A percentile compares a stretch with the other conserved stretches of the same genome.
Evolutionary conservation across 2,888 invertebrate genomes (phyloP).

Genomic region (Cephonodes hylas): DNA sequence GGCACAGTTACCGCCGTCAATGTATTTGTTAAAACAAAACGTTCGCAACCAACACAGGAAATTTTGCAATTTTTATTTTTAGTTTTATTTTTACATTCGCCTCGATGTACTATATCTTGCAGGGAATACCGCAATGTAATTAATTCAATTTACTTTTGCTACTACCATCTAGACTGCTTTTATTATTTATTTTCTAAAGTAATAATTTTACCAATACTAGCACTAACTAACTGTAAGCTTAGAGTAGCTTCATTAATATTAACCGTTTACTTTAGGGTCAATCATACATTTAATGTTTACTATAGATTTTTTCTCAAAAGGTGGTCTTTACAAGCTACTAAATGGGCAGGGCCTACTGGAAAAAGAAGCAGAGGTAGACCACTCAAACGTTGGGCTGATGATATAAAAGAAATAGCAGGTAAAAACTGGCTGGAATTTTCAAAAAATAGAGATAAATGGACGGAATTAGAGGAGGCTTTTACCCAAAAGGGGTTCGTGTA

Average conservation of each 20-base stretch:
- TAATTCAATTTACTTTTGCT: background rate
- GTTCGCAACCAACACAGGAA: conserved; percentile 31
- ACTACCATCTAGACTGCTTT: background rate
- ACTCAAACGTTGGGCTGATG: no score
- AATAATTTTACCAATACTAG: background rate
- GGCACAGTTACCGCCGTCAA: conserved; percentile 40
- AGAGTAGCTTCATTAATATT: background rate
- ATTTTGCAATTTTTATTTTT: conserved; percentile 11
- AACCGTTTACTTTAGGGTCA: background rate
- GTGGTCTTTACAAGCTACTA: no score
- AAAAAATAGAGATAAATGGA: no score
- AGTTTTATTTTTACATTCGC: conserved; percentile 13
- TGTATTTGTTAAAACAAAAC: conserved; percentile 43
- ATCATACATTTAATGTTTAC: background rate
- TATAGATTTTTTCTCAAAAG: no score
- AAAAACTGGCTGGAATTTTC: no score
- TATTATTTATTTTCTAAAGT: background rate
- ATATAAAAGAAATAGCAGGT: no score
- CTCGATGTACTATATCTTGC: background rate
- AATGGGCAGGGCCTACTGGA: no score
- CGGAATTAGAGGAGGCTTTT: no score
- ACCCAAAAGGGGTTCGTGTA: no score
- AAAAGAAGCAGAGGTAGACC: no score
- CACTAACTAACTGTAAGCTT: background rate
- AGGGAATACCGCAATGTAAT: background rate